phyloP scores from a whole-genome alignment of 2,113 vertebrate genomes.

The Coptodon bakossiorum region DNA sequence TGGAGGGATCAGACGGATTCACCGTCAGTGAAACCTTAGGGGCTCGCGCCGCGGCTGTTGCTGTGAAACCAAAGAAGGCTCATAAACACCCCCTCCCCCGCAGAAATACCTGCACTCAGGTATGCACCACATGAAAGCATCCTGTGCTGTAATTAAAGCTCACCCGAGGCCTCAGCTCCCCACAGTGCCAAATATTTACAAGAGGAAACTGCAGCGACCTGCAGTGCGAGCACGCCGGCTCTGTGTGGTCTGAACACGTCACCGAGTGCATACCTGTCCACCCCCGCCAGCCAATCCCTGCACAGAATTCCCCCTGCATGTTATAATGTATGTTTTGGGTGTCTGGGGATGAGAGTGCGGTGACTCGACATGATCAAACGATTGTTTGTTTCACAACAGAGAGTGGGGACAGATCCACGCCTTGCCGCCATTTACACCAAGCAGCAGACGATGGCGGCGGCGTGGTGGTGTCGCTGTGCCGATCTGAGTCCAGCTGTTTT shows the following conservation, averaged over 20 bases:
- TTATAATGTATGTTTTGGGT: conserved; percentile 36
- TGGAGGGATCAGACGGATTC: background rate
- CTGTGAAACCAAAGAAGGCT: background rate
- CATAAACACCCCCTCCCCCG: background rate
- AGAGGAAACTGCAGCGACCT: conserved; percentile 52
- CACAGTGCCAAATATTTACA: conserved; percentile 57
- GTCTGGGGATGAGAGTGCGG: background rate
- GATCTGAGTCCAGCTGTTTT: background rate
- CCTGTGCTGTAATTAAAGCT: conserved; percentile 35
- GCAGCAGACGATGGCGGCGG: background rate
- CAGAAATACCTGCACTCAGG: conserved; percentile 45
- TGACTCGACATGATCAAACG: background rate
- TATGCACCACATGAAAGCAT: conserved; percentile 57
- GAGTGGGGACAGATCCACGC: background rate
- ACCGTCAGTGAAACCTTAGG: background rate
- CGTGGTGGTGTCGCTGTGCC: background rate
- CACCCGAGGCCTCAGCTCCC: background rate
- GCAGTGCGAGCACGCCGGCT: background rate
- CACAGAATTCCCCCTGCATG: conserved; percentile 12
- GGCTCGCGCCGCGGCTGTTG: background rate
- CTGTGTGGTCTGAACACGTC: conserved; percentile 59
- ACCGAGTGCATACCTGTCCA: background rate
- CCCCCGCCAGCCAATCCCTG: conserved; percentile 11
- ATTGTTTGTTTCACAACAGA: conserved; percentile 5
- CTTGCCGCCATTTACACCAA: background rate